Evolutionary conservation across 2,113 vertebrate species (phyloP).

Genomic region (Amphilophus citrinellus): DNA sequence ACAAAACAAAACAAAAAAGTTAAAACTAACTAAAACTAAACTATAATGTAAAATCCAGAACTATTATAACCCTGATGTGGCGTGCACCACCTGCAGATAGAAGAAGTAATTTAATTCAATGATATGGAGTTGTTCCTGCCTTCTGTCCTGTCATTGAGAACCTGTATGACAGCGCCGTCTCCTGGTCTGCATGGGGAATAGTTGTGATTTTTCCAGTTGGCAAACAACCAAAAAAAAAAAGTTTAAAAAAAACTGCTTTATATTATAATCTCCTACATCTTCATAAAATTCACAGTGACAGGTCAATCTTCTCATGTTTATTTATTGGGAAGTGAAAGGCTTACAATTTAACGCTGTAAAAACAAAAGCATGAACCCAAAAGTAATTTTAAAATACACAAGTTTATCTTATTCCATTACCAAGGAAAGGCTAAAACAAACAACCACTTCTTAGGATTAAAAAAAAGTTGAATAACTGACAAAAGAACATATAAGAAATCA

Average conservation of each 20-base stretch:
- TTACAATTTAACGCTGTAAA: background rate
- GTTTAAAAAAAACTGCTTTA: too few relatives aligned
- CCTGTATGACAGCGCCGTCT: slow-evolving; percentile 51
- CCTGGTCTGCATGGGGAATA: slow-evolving; percentile 18
- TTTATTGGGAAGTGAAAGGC: slow-evolving; percentile 26
- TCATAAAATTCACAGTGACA: background rate
- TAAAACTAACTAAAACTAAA: too few relatives aligned
- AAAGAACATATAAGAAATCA: background rate
- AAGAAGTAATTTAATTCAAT: too few relatives aligned
- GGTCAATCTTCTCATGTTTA: background rate
- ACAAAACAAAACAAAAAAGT: too few relatives aligned
- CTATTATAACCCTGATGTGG: too few relatives aligned
- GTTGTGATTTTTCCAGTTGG: background rate
- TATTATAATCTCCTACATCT: background rate
- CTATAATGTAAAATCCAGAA: too few relatives aligned
- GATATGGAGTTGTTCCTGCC: background rate
- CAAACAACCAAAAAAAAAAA: background rate
- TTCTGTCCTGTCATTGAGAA: background rate
- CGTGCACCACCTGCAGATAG: too few relatives aligned
- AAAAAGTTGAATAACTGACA: background rate
- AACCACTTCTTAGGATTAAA: background rate
- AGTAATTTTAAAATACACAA: background rate
- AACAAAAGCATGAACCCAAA: background rate
- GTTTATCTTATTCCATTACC: background rate
- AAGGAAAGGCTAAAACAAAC: background rate